Evolutionary conservation across 2,113 vertebrate species (phyloP).

Genomic region (Prionailurus bengalensis): DNA sequence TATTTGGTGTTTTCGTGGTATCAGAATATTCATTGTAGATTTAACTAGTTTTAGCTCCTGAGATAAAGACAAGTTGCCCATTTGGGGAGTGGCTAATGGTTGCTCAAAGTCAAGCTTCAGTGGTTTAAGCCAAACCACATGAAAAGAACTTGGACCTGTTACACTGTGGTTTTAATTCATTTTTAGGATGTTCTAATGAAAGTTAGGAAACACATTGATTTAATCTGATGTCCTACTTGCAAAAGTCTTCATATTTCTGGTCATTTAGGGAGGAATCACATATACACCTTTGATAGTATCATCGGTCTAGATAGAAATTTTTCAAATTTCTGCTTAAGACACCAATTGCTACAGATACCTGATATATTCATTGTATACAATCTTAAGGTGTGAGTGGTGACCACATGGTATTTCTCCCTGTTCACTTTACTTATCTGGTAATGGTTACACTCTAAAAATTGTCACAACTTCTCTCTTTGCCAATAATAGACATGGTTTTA

Average conservation of each 20-base stretch:
- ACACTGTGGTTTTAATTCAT: slow-evolving; percentile 64
- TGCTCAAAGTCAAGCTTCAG: slow-evolving; percentile 55
- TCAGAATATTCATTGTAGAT: not conserved
- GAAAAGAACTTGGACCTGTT: slow-evolving; percentile 33
- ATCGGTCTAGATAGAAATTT: not conserved
- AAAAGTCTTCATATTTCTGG: slow-evolving; percentile 23
- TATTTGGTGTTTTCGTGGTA: not conserved
- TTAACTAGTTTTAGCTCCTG: not conserved
- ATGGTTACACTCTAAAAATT: not conserved
- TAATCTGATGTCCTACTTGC: not conserved
- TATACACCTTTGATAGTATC: not conserved
- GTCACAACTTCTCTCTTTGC: not conserved
- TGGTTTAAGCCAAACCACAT: slow-evolving; percentile 45
- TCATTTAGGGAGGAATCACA: slow-evolving; percentile 14
- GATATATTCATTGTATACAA: not conserved
- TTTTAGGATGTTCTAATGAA: slow-evolving; percentile 60
- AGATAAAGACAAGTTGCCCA: not conserved
- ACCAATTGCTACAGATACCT: not conserved
- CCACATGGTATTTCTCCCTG: not conserved
- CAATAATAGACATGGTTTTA: not conserved
- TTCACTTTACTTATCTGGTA: not conserved
- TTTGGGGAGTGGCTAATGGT: not conserved
- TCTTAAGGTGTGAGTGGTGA: not conserved
- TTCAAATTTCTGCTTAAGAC: slow-evolving; percentile 16
- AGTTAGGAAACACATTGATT: slow-evolving; percentile 65